Base-by-base conservation (phyloP, 2,797 vertebrate species). In the Neopelma chrysocephalum region DNA sequence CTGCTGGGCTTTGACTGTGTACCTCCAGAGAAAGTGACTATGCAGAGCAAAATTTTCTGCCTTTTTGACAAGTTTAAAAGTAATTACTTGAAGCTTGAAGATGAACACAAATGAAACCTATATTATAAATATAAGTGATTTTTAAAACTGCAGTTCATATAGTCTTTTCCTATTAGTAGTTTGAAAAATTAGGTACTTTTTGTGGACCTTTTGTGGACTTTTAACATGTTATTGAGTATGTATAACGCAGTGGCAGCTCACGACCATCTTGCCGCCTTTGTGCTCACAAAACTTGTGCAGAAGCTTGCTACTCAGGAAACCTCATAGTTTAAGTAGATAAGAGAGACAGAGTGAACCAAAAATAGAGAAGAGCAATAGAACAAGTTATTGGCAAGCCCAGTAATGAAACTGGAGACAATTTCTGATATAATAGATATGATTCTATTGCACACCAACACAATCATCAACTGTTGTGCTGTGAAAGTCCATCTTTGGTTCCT, bases 161-260 rank as follows among this genome's bases (percentile, higher is more conserved):
- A 29, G 26, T 69, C 10, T 75, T 80, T 68, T 40, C 17, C 75
- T 70, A n/a, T 5, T 72, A 40, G 11, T 29, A 83, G 19, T 56
- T 51, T 60, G 53, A 56, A 72, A 85, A 77, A 32, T 68, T 3
- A 26, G 29, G 4, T 77, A 17, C 8, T 45, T 48, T 31, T n/a
- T 66, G 27, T 51, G 38, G 15, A 21, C 71, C 79, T 19, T 27
- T 32, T 32, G 18, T 12, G 16, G 66, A 51, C 15, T 83, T 80
- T 3, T 81, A 3, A 8, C 0, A 0, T 38, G 32, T 56, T 18
- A 9, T 11, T 6, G 27, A 38, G 11, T 66, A 43, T 60, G 69
- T 71, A 4, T n/a, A 45, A 48, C 45, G 38, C 50, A 60, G 29
- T 29, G 23, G 20, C 40, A 45, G 9, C 20, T 54, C 36, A 38